Conservation (phyloP, 2,888 invertebrate species). For the Lycophotia porphyrea region DNA sequence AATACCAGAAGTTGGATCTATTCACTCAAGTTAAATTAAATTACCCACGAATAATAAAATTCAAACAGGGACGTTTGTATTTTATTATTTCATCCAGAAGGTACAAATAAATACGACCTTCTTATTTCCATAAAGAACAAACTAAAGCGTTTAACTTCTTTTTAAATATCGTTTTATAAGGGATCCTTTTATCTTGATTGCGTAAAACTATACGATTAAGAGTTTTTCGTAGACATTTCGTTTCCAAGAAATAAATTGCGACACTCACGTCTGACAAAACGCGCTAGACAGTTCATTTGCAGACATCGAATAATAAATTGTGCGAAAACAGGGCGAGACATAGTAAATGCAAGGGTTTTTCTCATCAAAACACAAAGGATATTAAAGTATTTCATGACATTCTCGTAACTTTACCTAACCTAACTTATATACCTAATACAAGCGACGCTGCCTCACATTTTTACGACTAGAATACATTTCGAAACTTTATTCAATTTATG, state of each 20-base stretch:
- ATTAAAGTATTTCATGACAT: not conserved
- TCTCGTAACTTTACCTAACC: too few species aligned
- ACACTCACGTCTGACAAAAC: constrained; percentile 18
- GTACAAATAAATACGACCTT: not conserved
- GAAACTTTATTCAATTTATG: not conserved
- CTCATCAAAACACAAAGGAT: constrained; percentile 6
- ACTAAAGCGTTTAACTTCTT: not conserved
- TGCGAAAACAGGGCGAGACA: not conserved
- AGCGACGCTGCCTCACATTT: not conserved
- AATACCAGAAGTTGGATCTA: not conserved
- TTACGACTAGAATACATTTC: not conserved
- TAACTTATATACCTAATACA: not conserved
- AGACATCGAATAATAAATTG: constrained; percentile 26
- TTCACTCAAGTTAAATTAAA: not conserved
- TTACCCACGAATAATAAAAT: too few species aligned
- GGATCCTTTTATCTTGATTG: constrained; percentile 3
- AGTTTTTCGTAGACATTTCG: constrained; percentile 6
- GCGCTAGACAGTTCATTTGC: constrained; percentile 21
- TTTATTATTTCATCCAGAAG: not conserved
- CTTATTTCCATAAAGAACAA: not conserved
- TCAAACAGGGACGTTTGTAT: not conserved
- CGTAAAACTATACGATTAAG: not conserved
- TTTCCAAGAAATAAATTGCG: constrained; percentile 32
- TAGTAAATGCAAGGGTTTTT: not conserved
- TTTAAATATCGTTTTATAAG: constrained; percentile 10